Evolutionary conservation across 2,113 vertebrate genomes (phyloP), one percentile per base, ranked within the genome.

Genomic region (Zingel zingel): DNA sequence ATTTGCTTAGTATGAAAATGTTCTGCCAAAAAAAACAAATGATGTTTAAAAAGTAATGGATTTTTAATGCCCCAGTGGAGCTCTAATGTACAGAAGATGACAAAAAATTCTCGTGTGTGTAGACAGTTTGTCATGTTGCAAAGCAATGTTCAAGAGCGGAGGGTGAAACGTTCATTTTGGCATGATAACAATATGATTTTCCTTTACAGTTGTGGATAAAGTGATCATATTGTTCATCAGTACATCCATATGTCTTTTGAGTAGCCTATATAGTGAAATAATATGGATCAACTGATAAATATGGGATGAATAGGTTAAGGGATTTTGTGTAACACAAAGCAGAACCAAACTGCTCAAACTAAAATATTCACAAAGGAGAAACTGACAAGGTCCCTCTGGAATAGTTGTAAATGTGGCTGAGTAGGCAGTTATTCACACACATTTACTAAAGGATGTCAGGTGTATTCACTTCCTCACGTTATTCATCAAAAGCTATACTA

Each of bases 61-160:
- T 83, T 88, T 81, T 73, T 53, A 51, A 87, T 81, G 81, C 68
- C 75, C 50, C 25, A 23, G 48, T 27, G 72, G 74, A 66, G 18
- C 58, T 69, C 61, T 85, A 83, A 89, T 82, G 89, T 70, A 76
- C 61, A 70, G 77, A 74, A 82, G 77, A 91, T 84, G 82, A 83
- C 56, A 84, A 79, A 91, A 72, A 65, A 8, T 77, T 79, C 48
- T 27, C 53, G 15, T 1, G 67, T 61, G 61, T 56, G 43, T 80
- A 77, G 86, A 79, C 61, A 65, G 72, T 83, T 81, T 79, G 47
- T 85, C 71, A 75, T 74, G 30, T 74, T 36, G 59, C 30, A 74
- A 64, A 77, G 27, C 27, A 39, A 47, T 50, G 33, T 47, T 75
- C 30, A 13, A 53, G 27, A 45, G 12, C 4, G 51, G n/a, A 33